phyloP scores from a whole-genome alignment of 2,888 invertebrate genomes.

The Torymus tubicola region DNA sequence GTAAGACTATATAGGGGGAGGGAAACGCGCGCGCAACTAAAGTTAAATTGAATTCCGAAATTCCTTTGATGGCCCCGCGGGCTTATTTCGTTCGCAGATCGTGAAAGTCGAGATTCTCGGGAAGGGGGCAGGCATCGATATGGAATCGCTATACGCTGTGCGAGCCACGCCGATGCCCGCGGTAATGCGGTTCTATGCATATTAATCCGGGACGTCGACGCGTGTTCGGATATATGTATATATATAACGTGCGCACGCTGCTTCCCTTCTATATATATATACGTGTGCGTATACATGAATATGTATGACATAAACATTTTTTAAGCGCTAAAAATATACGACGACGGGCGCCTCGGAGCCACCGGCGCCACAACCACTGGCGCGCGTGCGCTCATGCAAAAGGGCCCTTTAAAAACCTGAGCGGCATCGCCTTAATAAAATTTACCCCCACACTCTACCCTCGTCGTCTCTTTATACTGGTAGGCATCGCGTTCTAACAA shows the following conservation, averaged over 20 bases:
- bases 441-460: too few species aligned
- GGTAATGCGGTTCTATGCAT: conserved; percentile 71
- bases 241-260: conserved; percentile 60
- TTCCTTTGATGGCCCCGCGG: conserved; percentile 48
- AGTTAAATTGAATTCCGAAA: conserved; percentile 56
- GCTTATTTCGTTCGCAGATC: conserved; percentile 25
- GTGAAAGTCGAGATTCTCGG: conserved; percentile 51
- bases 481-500: too few species aligned
- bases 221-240: conserved; percentile 65
- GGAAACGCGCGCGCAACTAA: conserved; percentile 4
- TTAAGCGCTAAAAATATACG: conserved; percentile 32
- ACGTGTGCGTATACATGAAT: conserved; percentile 64
- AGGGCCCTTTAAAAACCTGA: too few species aligned
- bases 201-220: conserved; percentile 67
- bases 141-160: conserved; percentile 56
- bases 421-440: too few species aligned
- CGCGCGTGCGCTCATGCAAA: background rate
- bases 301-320: conserved; percentile 69
- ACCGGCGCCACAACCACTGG: too few species aligned
- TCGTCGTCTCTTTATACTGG: too few species aligned
- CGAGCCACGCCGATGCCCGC: conserved; percentile 30
- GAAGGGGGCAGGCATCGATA: conserved; percentile 50
- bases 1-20: conserved; percentile 28
- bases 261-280: too few species aligned
- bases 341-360: too few species aligned